Evolutionary conservation across 2,797 vertebrate genomes (phyloP), one percentile per base, ranked within the genome.

Genomic region (Crypturellus tataupa): DNA sequence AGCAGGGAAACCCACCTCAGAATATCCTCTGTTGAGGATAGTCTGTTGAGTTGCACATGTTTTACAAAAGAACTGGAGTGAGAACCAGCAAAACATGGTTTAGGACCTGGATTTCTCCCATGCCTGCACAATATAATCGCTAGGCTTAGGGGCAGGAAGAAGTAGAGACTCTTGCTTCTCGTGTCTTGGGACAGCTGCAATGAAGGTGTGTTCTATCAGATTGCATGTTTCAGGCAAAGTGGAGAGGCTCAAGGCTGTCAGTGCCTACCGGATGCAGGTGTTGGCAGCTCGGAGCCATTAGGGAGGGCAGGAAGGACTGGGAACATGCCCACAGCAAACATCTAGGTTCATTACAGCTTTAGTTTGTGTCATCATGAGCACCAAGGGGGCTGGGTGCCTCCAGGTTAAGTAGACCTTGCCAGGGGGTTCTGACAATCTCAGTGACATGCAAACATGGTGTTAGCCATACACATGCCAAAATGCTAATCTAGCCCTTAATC

Each of bases 401-500:
- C 51, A 82, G 79, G 65, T 24, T 80, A 80, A 85, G 65, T 19
- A 93, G 81, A 69, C 12, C n/a, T 83, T n/a, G 20, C 1, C 20
- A 59, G 55, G 37, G 44, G 8, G 5, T 80, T 80, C 65, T 69
- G 65, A 68, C 64, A 21, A 65, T 69, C 72, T 55, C 63, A 85
- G 37, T 53, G 71, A 68, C 29, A 68, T 6, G 8, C 15, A 59
- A 60, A 33, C 27, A 58, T 44, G 44, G 69, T 29, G 29, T 80
- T 80, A 89, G 65, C 35, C 64, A 92, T 39, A 67, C 59, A 86
- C 3, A 23, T 84, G 31, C 25, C 58, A 71, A 65, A 91, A 58
- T 55, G 17, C 49, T 87, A 92, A 76, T 71, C 40, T 78, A 83
- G 49, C 20, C 53, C 55, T 85, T 92, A 31, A 47, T 81, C 65